Evolutionary conservation across 2,113 vertebrate genomes (phyloP).

Genomic region (Gallinago paraguaiae): DNA sequence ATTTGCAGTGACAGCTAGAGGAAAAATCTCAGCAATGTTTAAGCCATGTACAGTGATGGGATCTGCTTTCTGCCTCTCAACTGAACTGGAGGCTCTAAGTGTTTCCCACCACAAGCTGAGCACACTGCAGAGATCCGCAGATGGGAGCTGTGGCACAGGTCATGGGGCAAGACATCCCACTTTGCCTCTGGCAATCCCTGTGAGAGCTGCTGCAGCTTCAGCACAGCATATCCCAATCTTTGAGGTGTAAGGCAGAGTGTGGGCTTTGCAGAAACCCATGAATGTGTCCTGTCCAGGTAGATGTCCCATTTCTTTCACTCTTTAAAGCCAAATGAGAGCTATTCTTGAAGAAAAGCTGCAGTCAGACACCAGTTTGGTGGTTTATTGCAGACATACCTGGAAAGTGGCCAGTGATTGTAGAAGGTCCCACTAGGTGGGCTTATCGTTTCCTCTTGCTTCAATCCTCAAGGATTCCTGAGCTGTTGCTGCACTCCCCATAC

Average conservation of each 20-base stretch:
- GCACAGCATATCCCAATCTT: no score
- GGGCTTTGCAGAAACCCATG: neutral
- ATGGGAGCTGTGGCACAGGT: neutral
- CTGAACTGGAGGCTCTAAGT: neutral
- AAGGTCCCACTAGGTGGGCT: neutral
- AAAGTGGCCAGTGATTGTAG: neutral
- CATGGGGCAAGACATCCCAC: neutral
- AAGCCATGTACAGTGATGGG: neutral
- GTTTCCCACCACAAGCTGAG: neutral
- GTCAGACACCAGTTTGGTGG: neutral
- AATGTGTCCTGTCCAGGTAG: neutral
- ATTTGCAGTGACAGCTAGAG: neutral
- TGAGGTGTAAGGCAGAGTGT: rapidly evolving
- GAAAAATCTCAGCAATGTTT: neutral
- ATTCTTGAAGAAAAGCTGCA: neutral
- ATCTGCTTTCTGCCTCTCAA: neutral
- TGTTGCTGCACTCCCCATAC: neutral
- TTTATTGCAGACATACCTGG: neutral
- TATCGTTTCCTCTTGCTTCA: neutral
- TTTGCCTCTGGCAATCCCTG: neutral
- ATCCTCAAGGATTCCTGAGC: neutral
- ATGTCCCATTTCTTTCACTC: neutral
- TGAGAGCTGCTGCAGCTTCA: neutral
- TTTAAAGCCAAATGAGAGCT: neutral
- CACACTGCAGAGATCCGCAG: neutral